Base-by-base conservation (phyloP, 1,140 invertebrate genomes). In the Aphaenogaster floridana region DNA sequence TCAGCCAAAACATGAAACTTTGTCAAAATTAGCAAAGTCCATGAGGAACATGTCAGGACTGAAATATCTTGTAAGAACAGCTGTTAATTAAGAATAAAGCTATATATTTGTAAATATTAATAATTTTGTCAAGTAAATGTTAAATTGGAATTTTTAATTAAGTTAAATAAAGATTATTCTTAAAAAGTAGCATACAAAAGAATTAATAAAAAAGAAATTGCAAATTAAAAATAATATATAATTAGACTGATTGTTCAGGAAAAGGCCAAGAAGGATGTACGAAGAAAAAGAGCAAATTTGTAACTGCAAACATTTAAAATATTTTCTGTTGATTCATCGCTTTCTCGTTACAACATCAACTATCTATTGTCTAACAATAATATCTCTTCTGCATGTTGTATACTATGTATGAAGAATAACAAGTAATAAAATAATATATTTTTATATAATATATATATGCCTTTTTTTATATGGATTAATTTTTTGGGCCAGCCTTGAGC, bases 401-500 rank as follows among this genome's bases (percentile, higher is more conserved):
- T 86, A 90, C 86, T 92, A 92, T 92, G 80, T 91, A 91, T 63
- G 88, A 93, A 93, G 90, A 93, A 90, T 92, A 94, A 94, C 92
- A 83, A 92, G 93, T 94, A 94, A 92, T 94, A 94, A 94, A 94
- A 94, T 94, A 94, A 94, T 93, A 93, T 94, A 86, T 92, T 80
- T 86, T 88, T 92, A 80, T 91, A 88, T 79, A 86, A 72, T 59
- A 83, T 83, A 83, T 83, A 83, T 83, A 83, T 72, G 45, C 48
- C 0, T 57, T 81, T 80, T 63, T 81, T 84, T 89, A 84, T 88
- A 34, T 91, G 89, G 71, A 88, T 91, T 68, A 69, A 87, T 83
- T 87, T 66, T 81, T 89, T 72, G 84, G 76, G 80, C 84, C 86
- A 91, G 81, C 91, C 78, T 91, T 85, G 88, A 91, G 88, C 84